These are phyloP conservation scores for Sebastes baramenuke DNA, from an alignment of 2,797 vertebrate genomes.

Conservation along the genomic window DNA sequence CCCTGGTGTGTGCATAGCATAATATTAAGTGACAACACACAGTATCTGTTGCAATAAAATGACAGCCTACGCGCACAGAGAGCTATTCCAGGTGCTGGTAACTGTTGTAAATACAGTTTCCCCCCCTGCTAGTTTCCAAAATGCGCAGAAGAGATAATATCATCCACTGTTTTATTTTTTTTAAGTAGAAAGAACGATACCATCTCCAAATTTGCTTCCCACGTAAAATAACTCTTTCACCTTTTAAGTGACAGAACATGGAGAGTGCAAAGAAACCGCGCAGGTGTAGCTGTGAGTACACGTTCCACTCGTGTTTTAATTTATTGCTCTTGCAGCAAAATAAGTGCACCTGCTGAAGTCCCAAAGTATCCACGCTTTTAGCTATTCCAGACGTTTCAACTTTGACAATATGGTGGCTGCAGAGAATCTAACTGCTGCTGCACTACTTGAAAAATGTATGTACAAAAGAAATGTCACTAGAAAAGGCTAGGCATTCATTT, in stretches of 20 bases:
- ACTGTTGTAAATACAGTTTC: neutral
- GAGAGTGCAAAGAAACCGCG: neutral
- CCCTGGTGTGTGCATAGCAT: neutral
- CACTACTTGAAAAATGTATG: neutral
- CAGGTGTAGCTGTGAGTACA: constrained; percentile 10
- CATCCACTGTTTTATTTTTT: neutral
- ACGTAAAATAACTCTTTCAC: neutral
- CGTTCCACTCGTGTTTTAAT: constrained; percentile 8
- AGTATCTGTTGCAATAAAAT: neutral
- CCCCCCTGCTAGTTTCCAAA: neutral
- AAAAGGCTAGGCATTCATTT: neutral
- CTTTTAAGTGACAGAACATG: neutral
- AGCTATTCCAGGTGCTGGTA: constrained; percentile 15
- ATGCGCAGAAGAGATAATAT: neutral
- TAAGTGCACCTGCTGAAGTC: constrained; percentile 28
- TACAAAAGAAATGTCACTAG: neutral
- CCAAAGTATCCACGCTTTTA: constrained; percentile 8
- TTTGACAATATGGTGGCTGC: neutral
- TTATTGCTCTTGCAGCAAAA: constrained; percentile 18
- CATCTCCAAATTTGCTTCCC: neutral
- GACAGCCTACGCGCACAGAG: neutral
- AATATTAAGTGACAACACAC: constrained; percentile 11
- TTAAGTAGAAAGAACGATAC: neutral
- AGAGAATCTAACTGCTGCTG: neutral
- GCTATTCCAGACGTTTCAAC: neutral